Base-by-base conservation (phyloP, 30 jellyfish, hydroid and myxozoan genomes). In the Cassiopea andromeda region DNA sequence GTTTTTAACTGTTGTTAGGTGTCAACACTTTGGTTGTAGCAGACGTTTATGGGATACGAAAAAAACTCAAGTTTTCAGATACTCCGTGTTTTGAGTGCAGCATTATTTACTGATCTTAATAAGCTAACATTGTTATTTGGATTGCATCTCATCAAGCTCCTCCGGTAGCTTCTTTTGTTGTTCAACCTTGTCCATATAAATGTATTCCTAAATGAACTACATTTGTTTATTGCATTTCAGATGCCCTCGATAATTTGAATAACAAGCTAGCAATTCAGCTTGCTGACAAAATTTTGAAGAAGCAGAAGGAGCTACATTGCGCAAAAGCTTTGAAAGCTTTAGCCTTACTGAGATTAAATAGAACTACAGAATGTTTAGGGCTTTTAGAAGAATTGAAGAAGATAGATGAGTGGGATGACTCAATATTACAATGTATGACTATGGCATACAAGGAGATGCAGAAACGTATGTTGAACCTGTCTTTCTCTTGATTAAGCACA, bases 241-340 rank as follows among this genome's bases (percentile, higher is more conserved):
- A 96, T 96, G 99, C 99, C 16, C 74, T 96, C 70, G 99, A 96
- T 84, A 96, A 96, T 82, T 82, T 92, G 73, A 96, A 96, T 81
- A 91, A 96, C 85, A 96, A 96, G 73, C 94, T 78, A 16, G 99
- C 99, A 10, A 84, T 96, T 50, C 97, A 96, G 78, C 97, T 96
- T 60, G 98, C 97, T 72, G 99, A 96, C 80, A 92, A 91, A 50
- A 85, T 96, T 59, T 82, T 96, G 73, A 96, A 92, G 77, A 96
- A 96, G 87, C 97, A 96, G 60, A 96, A 92, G 75, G 97, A 91
- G 3, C 75, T 87, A 64, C 90, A 76, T 48, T 96, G 97, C 88
- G 99, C 99, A 46, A 96, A 91, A 97, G 98, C 99, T 17, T 92
- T 96, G 87, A 96, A 96, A 70, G 99, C 99, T 9, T 95, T 96